Percentiles rank a stretch among this genome's conserved stretches.
Conservation (phyloP, 2,888 invertebrate species). For the Antheraea yamamai region DNA sequence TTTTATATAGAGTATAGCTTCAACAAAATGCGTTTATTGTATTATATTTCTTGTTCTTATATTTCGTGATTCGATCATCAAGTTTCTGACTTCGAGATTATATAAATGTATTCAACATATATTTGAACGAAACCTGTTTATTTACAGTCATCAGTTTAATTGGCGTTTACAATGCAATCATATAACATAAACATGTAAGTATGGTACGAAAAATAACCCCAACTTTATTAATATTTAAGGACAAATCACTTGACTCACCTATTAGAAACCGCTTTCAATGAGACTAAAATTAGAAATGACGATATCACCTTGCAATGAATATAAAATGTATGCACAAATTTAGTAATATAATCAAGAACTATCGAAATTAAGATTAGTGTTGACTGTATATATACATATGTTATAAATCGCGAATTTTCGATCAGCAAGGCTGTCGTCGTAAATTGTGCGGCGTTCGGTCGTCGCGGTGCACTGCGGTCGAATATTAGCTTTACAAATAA, state of each 20-base stretch:
- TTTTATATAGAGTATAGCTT: not conserved
- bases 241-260: conserved; percentile 38
- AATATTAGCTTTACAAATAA: conserved; percentile 42
- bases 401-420: conserved; percentile 59
- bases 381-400: conserved; percentile 28
- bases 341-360: not conserved
- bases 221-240: not conserved
- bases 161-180: not conserved
- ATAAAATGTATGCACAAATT: not conserved
- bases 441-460: conserved; percentile 66
- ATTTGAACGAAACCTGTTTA: not conserved
- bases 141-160: not conserved
- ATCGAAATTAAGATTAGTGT: not conserved
- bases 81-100: not conserved
- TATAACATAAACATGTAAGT: not conserved
- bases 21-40: not conserved
- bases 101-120: not conserved
- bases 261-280: conserved; percentile 31
- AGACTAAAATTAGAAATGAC: conserved; percentile 27
- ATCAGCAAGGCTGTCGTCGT: conserved; percentile 73
- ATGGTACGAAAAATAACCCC: not conserved
- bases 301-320: conserved; percentile 23
- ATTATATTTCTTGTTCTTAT: not conserved
- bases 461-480: conserved; percentile 80
- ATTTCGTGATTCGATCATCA: not conserved